Evolutionary conservation across 2,888 invertebrate species (phyloP), one percentile per base, ranked within the genome.

Genomic region (Dicroscelio sp.): DNA sequence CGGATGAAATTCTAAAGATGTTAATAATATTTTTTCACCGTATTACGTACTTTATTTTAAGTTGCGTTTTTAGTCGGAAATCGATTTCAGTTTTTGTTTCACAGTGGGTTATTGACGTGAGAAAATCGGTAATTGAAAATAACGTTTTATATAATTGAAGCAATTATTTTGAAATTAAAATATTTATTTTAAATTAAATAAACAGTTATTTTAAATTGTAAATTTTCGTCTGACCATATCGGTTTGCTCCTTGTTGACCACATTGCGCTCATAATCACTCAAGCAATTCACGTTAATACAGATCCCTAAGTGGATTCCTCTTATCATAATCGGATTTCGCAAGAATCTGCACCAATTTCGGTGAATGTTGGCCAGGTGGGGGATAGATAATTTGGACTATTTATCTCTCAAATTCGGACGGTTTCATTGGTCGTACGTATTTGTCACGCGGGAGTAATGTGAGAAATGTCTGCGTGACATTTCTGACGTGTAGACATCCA

Each of bases 1-100:
- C 27, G 30, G 30, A 67, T 38, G 31, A 85, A 48, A 67, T 76
- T 75, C 65, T 76, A 23, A 65, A 67, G 84, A 84, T 84, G 75
- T 67, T 84, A 55, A 76, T 84, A 43, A 84, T 84, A 65, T 35
- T 69, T 52, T 76, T 65, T 55, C 35, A 23, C 33, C 48, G 60
- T 38, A 38, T 38, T n/a, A n/a, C n/a, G 33, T 55, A 38, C 43
- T 67, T 80, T 65, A 52, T 52, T 52, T 52, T 38, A 38, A 38
- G 38, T 38, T 8, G 12, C 38, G n/a, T n/a, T n/a, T n/a, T n/a
- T n/a, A n/a, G n/a, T n/a, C n/a, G n/a, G n/a, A n/a, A n/a, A n/a
- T n/a, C n/a, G n/a, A n/a, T n/a, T n/a, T n/a, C n/a, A n/a, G n/a
- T n/a, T n/a, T 38, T 38, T 8, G 38, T 38, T 38, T 38, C 38